Percentiles rank a stretch among this genome's conserved stretches.
Evolutionary conservation across 2,888 invertebrate genomes (phyloP).

Genomic region (Xestia sexstrigata): DNA sequence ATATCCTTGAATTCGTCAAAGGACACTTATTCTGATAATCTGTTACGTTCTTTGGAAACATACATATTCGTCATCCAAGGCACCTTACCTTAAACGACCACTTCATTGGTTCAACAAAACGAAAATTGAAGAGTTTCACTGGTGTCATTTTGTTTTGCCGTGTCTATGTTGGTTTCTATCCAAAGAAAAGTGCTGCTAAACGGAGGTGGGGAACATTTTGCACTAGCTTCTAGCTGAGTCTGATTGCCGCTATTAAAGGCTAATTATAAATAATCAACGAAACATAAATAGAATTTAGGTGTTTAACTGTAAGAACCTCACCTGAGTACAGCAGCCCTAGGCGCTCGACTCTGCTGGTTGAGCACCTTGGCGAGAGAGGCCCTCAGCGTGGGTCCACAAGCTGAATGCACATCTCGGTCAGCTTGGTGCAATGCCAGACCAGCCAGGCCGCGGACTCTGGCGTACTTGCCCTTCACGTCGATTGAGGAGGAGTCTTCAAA

Average conservation of each 20-base stretch:
- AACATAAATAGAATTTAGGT: too few species aligned
- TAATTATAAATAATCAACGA: too few species aligned
- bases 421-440: conserved; percentile 92
- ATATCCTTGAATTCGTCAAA: too few species aligned
- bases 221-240: too few species aligned
- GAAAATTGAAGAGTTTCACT: neutral
- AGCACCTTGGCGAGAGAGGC: conserved; percentile 89
- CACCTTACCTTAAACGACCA: neutral
- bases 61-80: neutral
- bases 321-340: conserved; percentile 92
- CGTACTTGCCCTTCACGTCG: conserved; percentile 94
- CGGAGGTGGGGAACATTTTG: too few species aligned
- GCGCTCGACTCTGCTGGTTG: conserved; percentile 91
- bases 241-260: too few species aligned
- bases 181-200: too few species aligned
- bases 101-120: too few species aligned
- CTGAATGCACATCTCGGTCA: conserved; percentile 90
- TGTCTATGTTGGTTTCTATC: too few species aligned
- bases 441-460: conserved; percentile 93
- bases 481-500: conserved; percentile 94
- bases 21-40: too few species aligned
- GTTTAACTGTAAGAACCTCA: conserved; percentile 55
- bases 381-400: conserved; percentile 88
- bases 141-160: too few species aligned
- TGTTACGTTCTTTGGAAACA: too few species aligned